These are phyloP conservation scores for Forbesichthys agassizii DNA, from an alignment of 2,113 vertebrate species.

Conservation along the genomic window DNA sequence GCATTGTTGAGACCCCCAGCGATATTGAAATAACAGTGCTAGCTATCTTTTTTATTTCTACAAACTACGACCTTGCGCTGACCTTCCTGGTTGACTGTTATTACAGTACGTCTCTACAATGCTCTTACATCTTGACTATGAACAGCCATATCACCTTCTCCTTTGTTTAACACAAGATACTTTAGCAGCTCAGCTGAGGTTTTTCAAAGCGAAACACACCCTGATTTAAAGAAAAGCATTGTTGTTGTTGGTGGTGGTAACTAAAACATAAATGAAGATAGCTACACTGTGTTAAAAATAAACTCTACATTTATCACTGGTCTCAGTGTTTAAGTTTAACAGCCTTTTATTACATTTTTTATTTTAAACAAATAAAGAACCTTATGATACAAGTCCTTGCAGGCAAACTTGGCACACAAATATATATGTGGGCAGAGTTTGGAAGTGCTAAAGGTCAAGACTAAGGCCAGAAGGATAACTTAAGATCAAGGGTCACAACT, in stretches of 20 bases:
- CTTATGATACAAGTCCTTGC: neutral
- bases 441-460: conserved; percentile 26
- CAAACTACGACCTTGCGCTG: neutral
- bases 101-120: conserved; percentile 2
- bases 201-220: neutral
- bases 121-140: conserved; percentile 8
- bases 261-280: neutral
- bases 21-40: conserved; percentile 32
- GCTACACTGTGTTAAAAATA: neutral
- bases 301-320: neutral
- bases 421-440: conserved; percentile 24
- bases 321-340: neutral
- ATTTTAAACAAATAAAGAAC: neutral
- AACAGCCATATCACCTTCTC: conserved; percentile 16
- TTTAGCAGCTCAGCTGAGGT: neutral
- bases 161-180: neutral
- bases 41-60: conserved; percentile 3
- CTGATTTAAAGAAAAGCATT: neutral
- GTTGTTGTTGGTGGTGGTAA: neutral
- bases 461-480: conserved; percentile 46
- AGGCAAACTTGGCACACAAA: conserved; percentile 18
- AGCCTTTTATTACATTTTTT: neutral
- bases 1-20: conserved; percentile 16
- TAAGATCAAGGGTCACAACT: conserved; percentile 19
- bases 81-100: conserved; percentile 26